phyloP scores from a whole-genome alignment of 2,888 invertebrate genomes.

The Nipponacmea schrenckii region DNA sequence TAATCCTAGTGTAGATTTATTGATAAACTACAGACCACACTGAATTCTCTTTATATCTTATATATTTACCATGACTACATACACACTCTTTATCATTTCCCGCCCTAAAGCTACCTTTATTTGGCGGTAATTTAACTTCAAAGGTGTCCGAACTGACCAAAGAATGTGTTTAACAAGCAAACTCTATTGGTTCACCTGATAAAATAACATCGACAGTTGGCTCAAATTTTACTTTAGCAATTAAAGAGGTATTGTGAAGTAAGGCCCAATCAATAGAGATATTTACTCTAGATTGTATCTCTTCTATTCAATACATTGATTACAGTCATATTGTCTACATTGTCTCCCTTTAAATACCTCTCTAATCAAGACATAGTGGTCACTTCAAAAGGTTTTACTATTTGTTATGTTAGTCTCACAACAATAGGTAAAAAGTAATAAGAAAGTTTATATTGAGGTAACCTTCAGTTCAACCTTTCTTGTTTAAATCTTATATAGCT shows the following conservation, averaged over 20 bases:
- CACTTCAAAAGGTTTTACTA: background rate
- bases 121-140: slow-evolving; percentile 3
- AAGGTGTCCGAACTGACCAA: background rate
- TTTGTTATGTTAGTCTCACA: background rate
- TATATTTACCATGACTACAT: background rate
- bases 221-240: slow-evolving; percentile 7
- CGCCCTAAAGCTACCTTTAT: background rate
- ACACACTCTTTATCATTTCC: background rate
- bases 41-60: background rate
- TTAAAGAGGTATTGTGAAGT: background rate
- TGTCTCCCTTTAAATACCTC: background rate
- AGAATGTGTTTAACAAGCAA: slow-evolving; percentile 4
- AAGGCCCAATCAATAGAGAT: background rate
- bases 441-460: no score
- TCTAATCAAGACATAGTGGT: background rate
- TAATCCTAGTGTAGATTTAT: background rate
- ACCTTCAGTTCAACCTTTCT: no score
- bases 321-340: background rate
- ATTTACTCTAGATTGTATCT: background rate
- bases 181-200: slow-evolving; percentile 3
- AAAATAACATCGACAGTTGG: slow-evolving; percentile 1
- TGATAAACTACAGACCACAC: background rate
- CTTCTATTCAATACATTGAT: background rate
- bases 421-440: no score
- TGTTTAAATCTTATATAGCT: no score